Percentiles rank a stretch among this genome's conserved stretches.
Evolutionary conservation across 2,888 invertebrate genomes (phyloP).

Genomic region (Cenopis cana): DNA sequence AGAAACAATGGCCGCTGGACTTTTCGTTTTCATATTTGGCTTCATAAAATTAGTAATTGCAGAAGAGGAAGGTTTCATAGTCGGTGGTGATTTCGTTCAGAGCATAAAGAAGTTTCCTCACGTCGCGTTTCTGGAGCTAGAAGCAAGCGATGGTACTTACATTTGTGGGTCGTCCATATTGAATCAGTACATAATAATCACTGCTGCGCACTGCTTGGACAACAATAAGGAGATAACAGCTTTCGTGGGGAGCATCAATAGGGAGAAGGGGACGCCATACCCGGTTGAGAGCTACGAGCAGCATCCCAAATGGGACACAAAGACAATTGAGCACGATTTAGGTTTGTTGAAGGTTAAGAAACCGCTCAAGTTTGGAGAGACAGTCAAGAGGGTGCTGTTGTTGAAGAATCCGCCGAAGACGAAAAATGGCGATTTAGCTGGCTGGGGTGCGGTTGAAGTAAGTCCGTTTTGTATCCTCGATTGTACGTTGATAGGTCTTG

Average conservation of each 20-base stretch:
- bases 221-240: background rate
- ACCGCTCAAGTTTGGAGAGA: background rate
- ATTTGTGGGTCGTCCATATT: slow-evolving; percentile 58
- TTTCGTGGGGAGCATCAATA: slow-evolving; percentile 13
- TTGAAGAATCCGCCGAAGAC: slow-evolving; percentile 9
- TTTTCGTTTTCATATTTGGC: background rate
- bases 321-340: background rate
- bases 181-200: slow-evolving; percentile 54
- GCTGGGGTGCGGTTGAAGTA: slow-evolving; percentile 12
- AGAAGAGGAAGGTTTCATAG: slow-evolving; percentile 11
- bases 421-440: background rate
- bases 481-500: no score
- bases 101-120: slow-evolving; percentile 51
- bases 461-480: background rate
- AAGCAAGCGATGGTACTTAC: slow-evolving; percentile 13
- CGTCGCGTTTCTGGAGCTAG: slow-evolving; percentile 48
- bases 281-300: background rate
- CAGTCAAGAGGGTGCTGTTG: slow-evolving; percentile 5
- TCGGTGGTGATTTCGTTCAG: background rate
- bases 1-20: background rate
- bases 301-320: background rate
- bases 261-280: background rate
- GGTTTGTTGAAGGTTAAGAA: background rate
- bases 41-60: background rate
- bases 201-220: slow-evolving; percentile 60